Percentiles rank a stretch among this genome's conserved stretches.
Evolutionary conservation across 1,140 invertebrate genomes (phyloP).

Genomic region (Atta cephalotes): DNA sequence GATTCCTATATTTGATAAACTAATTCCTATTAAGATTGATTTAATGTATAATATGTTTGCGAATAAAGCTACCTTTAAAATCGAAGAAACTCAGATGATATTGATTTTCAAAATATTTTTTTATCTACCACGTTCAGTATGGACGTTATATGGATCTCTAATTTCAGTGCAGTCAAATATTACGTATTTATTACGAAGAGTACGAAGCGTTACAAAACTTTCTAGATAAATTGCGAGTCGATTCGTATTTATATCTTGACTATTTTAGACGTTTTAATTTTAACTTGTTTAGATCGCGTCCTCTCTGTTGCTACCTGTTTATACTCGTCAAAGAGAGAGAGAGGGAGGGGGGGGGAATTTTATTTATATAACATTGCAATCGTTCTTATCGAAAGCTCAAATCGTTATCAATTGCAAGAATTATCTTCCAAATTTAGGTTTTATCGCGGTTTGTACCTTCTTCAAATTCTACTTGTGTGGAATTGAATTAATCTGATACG

Average conservation of each 20-base stretch:
- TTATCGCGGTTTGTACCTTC: neutral
- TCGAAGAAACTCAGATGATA: neutral
- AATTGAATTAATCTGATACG: constrained; percentile 4
- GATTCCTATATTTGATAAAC: neutral
- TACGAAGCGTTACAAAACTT: constrained; percentile 28
- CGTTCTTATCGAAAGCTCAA: neutral
- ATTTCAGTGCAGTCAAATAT: neutral
- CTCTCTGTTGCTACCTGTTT: constrained; percentile 40
- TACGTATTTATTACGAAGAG: neutral
- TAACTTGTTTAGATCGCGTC: constrained; percentile 43
- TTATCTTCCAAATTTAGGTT: constrained; percentile 21
- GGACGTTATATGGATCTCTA: neutral
- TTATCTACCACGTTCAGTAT: neutral
- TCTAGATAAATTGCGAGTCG: constrained; percentile 36
- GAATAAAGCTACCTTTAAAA: neutral
- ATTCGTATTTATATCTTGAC: constrained; percentile 36
- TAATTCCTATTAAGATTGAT: neutral
- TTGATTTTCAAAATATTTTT: neutral
- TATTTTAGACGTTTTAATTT: constrained; percentile 51
- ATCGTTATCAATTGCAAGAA: neutral
- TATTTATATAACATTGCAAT: neutral
- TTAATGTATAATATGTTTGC: neutral
- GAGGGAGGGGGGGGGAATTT: neutral
- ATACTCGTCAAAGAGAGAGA: neutral
- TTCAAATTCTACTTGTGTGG: neutral